Base-by-base conservation (phyloP, 2,797 vertebrate genomes). In the Heliangelus exortis region DNA sequence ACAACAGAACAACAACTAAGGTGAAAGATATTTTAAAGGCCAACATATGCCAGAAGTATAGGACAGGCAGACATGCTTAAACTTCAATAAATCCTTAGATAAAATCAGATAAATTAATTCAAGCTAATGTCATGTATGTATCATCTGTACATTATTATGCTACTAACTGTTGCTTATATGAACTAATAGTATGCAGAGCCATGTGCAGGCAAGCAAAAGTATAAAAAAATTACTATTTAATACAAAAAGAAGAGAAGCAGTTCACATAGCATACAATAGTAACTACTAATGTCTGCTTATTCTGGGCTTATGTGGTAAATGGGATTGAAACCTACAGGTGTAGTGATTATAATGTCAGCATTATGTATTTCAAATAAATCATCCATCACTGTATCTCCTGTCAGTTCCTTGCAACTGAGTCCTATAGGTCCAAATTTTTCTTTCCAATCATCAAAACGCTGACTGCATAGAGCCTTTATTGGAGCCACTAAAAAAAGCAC, bases 301-400 rank as follows among this genome's bases (percentile, higher is more conserved):
- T 78, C 50, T 54, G 77, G 23, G 8, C 51, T 78, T 90, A 72
- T 67, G 8, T 74, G 92, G 72, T 72, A 85, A 88, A 12, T 81
- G 47, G n/a, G 91, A 94, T 80, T 76, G 89, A 97, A 94, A 98
- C 98, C 89, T 97, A 99, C 99, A 75, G 99, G 99, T 43, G 99
- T 99, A 86, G 99, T 99, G 97, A 99, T 98, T 96, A 99, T 99
- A 96, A 99, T 98, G 93, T 99, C 98, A 81, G 99, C 98, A 65
- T 99, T 98, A 75, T 99, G 99, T 97, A 99, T 99, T 98, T 99
- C 99, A 98, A 99, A 99, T 84, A 99, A 98, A 95, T 99, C 99
- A 94, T 99, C 99, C 55, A 99, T 98, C 96, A 98, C 96, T 36
- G 99, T 99, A 98, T 99, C 99, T 77, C 99, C 99, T 14, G 99